Evolutionary conservation across 2,113 vertebrate genomes (phyloP), one percentile per base, ranked within the genome.

Genomic region (Gulo gulo): DNA sequence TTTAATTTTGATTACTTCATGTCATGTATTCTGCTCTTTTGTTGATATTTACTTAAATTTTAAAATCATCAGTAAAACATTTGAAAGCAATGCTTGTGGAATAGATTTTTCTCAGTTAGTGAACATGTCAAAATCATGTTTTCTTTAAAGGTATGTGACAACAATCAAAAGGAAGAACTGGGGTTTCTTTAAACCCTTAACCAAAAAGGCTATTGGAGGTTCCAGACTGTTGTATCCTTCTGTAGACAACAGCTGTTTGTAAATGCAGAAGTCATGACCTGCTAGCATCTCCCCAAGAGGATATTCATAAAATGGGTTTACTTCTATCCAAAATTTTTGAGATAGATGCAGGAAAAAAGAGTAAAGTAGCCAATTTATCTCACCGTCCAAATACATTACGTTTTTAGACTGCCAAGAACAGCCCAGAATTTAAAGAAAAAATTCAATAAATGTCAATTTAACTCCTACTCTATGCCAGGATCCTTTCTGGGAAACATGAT

Each of bases 391-490:
- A 57, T 42, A 63, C 14, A 67, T 84, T 96, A 88, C 36, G 39
- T 85, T 84, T 88, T 95, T 24, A 88, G n/a, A 82, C 78, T 94
- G 78, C 83, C 88, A 63, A 95, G 91, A 42, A 29, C 83, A 76
- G 92, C 31, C 76, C 65, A 89, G 73, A 93, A 45, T 94, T 95
- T 85, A 42, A 34, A 95, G 87, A 95, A 93, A 95, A 97, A 89
- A 92, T 81, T 95, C 76, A 94, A 92, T 92, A 92, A 91, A 90
- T 78, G 65, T 94, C 93, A 95, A 57, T 71, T 95, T 94, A 96
- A 95, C 83, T 96, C n/a, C 87, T 86, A 89, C 50, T 69, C 65
- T 89, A 16, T 57, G 42, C 65, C 57, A 97, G 59, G 16, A 95
- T 97, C 67, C 36, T 86, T 94, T 96, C 71, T 95, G 90, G 57